These are phyloP conservation scores for Acanthochromis polyacanthus DNA, from an alignment of 2,113 vertebrate species.

Conservation along the genomic window DNA sequence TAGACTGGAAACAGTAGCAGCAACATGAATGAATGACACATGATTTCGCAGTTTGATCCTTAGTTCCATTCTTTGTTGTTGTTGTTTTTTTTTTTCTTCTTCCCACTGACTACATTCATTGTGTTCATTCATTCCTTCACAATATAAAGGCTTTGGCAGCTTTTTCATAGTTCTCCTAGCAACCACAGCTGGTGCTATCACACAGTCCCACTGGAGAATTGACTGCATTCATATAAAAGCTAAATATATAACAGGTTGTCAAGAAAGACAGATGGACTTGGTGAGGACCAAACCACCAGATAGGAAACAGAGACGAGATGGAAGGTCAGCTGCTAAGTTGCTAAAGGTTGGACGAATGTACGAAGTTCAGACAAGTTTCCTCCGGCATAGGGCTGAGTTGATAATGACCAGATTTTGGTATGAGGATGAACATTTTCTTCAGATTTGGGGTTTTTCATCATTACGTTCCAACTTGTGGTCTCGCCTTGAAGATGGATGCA, in stretches of 20 bases:
- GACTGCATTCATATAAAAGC: slow-evolving; percentile 16
- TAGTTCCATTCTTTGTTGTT: not conserved
- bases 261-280: slow-evolving; percentile 34
- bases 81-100: not conserved
- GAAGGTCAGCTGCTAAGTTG: not conserved
- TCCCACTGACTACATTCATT: slow-evolving; percentile 7
- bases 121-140: slow-evolving; percentile 36
- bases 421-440: slow-evolving; percentile 42
- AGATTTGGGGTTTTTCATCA: slow-evolving; percentile 69
- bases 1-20: not conserved
- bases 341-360: slow-evolving; percentile 7
- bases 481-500: slow-evolving; percentile 61
- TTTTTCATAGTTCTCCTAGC: slow-evolving; percentile 41
- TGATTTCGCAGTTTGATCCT: slow-evolving; percentile 14
- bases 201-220: slow-evolving; percentile 24
- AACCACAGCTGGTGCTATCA: slow-evolving; percentile 40
- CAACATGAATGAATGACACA: slow-evolving; percentile 12
- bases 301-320: not conserved
- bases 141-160: slow-evolving; percentile 29
- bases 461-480: slow-evolving; percentile 35
- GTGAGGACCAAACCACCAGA: not conserved
- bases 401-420: slow-evolving; percentile 59
- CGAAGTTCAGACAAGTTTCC: slow-evolving; percentile 41
- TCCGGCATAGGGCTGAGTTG: slow-evolving; percentile 28
- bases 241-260: slow-evolving; percentile 45